Percentiles rank a stretch among this genome's conserved stretches.
Evolutionary conservation across 2,888 invertebrate species (phyloP).

Genomic region (Adela reaumurella): DNA sequence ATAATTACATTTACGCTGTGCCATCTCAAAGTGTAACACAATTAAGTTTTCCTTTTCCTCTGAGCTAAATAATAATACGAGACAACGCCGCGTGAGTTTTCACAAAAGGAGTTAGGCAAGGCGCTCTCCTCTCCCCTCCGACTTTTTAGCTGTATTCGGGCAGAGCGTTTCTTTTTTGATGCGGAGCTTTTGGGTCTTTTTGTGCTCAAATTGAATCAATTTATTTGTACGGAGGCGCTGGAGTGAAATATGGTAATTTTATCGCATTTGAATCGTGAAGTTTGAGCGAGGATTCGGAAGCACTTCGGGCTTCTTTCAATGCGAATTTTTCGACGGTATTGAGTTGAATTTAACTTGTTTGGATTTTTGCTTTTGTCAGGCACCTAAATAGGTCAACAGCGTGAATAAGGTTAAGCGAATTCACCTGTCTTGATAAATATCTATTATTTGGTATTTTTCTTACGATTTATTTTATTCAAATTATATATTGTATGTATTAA

Average conservation of each 20-base stretch:
- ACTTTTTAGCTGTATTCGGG: constrained; percentile 1
- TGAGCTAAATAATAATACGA: constrained; percentile 37
- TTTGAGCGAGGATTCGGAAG: neutral
- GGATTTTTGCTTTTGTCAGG: no score
- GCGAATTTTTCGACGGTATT: no score
- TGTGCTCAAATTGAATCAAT: neutral
- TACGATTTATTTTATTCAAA: no score
- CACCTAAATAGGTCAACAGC: no score
- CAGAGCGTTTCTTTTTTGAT: neutral
- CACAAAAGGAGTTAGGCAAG: constrained; percentile 30
- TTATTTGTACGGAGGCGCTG: neutral
- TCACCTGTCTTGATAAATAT: no score
- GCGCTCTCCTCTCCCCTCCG: constrained; percentile 21
- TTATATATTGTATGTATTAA: no score
- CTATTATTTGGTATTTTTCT: no score
- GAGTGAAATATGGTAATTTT: neutral
- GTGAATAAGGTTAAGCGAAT: no score
- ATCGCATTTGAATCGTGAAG: neutral
- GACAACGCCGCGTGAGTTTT: constrained; percentile 22
- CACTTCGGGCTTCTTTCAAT: no score
- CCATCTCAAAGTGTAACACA: constrained; percentile 54
- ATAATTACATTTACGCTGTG: constrained; percentile 52
- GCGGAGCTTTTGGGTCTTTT: neutral
- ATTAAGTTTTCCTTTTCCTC: constrained; percentile 52
- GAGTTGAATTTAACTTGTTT: no score